Conservation (phyloP, 2,888 invertebrate genomes). For the Cyaniris semiargus region DNA sequence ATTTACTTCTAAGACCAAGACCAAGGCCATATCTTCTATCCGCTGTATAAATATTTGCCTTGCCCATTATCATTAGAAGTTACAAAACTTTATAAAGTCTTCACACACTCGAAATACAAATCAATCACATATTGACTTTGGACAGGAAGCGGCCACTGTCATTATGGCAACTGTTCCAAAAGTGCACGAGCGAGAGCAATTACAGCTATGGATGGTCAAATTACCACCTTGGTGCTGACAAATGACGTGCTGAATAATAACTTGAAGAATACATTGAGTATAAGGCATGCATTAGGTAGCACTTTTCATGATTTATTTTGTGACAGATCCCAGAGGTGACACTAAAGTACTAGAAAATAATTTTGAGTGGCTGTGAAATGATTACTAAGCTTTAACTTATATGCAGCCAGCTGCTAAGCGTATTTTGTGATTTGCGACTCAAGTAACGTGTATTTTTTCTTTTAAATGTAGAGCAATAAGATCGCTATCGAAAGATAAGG, state of each 20-base stretch:
- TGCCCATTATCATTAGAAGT: neutral
- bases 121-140: slow-evolving; percentile 12
- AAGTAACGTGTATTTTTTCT: too few relatives aligned
- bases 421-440: too few relatives aligned
- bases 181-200: slow-evolving; percentile 67
- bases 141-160: slow-evolving; percentile 76
- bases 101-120: neutral
- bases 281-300: neutral
- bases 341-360: neutral
- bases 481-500: too few relatives aligned
- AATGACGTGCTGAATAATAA: slow-evolving; percentile 2
- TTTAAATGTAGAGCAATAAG: too few relatives aligned
- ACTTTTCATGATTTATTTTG: neutral
- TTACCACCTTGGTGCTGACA: neutral
- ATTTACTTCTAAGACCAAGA: too few relatives aligned
- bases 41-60: neutral
- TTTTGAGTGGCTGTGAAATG: neutral
- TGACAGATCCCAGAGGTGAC: neutral
- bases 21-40: neutral
- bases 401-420: too few relatives aligned
- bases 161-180: slow-evolving; percentile 77
- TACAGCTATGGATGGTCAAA: slow-evolving; percentile 58
- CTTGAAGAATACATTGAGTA: neutral
- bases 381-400: neutral
- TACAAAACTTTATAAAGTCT: neutral